Evolutionary conservation across 2,113 vertebrate species (phyloP).

Genomic region (Notarius lentiginosus): DNA sequence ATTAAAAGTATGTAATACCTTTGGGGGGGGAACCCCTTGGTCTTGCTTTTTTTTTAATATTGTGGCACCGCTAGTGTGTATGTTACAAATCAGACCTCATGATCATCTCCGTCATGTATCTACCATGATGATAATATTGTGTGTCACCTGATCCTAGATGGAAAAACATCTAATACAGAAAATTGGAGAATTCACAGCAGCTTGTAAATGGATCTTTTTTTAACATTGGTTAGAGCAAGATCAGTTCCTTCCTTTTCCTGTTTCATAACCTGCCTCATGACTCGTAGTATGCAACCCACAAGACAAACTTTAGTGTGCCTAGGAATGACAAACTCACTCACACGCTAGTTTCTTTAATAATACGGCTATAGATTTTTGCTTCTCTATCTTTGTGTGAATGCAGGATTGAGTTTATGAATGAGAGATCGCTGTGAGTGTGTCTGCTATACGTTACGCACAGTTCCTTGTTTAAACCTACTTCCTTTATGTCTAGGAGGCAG

Average conservation of each 20-base stretch:
- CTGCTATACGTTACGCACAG: not conserved
- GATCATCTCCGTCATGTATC: not conserved
- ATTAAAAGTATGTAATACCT: not conserved
- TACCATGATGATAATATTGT: not conserved
- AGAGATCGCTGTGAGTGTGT: not conserved
- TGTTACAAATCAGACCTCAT: not conserved
- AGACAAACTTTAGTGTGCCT: not conserved
- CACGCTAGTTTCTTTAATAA: not conserved
- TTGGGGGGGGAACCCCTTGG: not conserved
- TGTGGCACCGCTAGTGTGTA: not conserved
- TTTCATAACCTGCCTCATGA: slow-evolving; percentile 23
- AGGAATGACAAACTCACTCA: not conserved
- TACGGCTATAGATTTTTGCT: not conserved
- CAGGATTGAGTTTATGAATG: not conserved
- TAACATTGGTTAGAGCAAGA: not conserved
- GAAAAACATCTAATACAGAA: not conserved
- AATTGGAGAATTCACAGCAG: not conserved
- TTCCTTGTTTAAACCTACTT: not conserved
- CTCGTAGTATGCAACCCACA: not conserved
- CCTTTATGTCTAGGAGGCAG: slow-evolving; percentile 79
- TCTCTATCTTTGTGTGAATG: not conserved
- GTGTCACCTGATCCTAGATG: not conserved
- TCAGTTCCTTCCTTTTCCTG: slow-evolving; percentile 21
- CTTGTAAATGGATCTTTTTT: not conserved
- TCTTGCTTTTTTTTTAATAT: not conserved